A percentile compares a stretch with the other conserved stretches of the same genome.
Conservation (phyloP, 64 coral and sea anemone species). For the Actinia tenebrosa region DNA sequence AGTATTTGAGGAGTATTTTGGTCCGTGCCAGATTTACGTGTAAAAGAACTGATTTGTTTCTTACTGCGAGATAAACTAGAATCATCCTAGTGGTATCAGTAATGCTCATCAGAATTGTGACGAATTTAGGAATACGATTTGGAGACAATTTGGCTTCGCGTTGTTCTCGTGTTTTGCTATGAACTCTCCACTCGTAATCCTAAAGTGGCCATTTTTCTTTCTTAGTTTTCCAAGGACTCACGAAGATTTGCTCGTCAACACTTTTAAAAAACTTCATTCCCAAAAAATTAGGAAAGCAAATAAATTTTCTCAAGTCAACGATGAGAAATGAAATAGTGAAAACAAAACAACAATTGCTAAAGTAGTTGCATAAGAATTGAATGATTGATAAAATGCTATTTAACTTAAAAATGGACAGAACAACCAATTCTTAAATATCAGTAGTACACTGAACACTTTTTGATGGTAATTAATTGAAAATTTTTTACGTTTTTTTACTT, state of each 20-base stretch:
- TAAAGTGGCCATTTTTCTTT: neutral
- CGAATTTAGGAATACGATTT: neutral
- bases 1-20: neutral
- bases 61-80: neutral
- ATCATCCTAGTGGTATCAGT: neutral
- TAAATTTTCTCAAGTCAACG: neutral
- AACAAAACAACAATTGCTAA: neutral
- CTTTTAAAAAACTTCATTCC: neutral
- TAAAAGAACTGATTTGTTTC: neutral
- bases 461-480: too few relatives aligned
- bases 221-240: neutral
- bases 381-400: neutral
- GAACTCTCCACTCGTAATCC: neutral
- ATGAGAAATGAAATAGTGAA: neutral
- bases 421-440: neutral
- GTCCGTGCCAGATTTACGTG: neutral
- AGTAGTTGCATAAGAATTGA: neutral
- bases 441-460: neutral
- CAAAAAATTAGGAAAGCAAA: neutral
- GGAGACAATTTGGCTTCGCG: neutral
- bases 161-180: neutral
- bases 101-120: too few relatives aligned
- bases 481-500: neutral
- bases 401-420: neutral
- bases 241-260: neutral